Conservation (phyloP, 2,113 vertebrate species). For the Salvelinus fontinalis region DNA sequence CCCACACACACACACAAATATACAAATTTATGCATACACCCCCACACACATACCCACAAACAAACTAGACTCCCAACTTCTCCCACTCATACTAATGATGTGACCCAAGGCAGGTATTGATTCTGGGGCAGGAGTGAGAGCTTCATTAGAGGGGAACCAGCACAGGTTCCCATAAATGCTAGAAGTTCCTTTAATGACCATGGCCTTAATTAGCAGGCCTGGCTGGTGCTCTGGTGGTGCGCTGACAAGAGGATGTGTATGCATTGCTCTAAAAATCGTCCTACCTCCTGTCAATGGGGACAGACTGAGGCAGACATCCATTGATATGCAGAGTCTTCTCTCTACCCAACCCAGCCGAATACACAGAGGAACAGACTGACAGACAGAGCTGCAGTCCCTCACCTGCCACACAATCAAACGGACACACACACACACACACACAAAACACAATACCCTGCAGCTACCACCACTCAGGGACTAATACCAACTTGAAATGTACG, state of each 20-base stretch:
- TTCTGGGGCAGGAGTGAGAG: conserved; percentile 24
- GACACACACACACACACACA: background rate
- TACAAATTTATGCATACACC: background rate
- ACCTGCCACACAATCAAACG: background rate
- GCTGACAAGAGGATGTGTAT: background rate
- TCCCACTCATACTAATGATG: conserved; percentile 24
- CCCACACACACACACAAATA: conserved; percentile 26
- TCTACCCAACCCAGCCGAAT: background rate
- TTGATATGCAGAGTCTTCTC: conserved; percentile 2
- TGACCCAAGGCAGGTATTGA: conserved; percentile 57
- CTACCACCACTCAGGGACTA: too few species aligned
- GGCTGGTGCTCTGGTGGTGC: background rate
- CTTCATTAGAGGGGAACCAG: conserved; percentile 52
- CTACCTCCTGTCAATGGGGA: background rate
- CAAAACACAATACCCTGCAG: background rate
- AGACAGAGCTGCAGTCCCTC: background rate
- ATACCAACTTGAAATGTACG: too few species aligned
- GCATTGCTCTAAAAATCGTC: conserved; percentile 24
- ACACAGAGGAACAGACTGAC: background rate
- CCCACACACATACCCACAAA: background rate
- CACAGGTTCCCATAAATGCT: conserved; percentile 47
- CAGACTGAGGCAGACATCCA: background rate
- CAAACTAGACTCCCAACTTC: conserved; percentile 19
- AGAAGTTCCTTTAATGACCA: conserved; percentile 46
- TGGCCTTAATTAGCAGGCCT: conserved; percentile 59